phyloP scores from a whole-genome alignment of 2,797 vertebrate genomes.

The Acridotheres tristis region DNA sequence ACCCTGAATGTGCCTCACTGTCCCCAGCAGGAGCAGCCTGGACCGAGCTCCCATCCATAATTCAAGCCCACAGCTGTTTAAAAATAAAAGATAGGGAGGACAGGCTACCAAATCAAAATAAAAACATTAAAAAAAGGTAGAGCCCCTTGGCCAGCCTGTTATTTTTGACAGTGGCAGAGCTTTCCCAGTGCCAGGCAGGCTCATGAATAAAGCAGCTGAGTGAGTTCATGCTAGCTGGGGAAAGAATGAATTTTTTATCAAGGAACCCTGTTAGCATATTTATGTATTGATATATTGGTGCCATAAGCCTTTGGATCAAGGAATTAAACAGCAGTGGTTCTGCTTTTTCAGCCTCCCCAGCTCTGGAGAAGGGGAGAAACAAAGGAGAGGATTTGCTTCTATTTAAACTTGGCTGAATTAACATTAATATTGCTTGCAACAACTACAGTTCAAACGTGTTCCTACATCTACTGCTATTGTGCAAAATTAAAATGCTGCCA shows the following conservation, averaged over 20 bases:
- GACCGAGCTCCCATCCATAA: neutral
- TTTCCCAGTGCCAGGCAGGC: neutral
- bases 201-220: slow-evolving; percentile 48
- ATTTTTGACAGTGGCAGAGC: slow-evolving; percentile 7
- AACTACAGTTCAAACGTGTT: neutral
- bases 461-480: neutral
- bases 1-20: rapidly evolving
- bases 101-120: neutral
- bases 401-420: slow-evolving; percentile 15
- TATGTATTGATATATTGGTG: slow-evolving; percentile 40
- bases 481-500: neutral
- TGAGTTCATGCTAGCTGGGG: neutral
- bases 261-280: slow-evolving; percentile 35
- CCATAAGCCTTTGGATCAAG: neutral
- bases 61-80: neutral
- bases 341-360: neutral
- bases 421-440: neutral
- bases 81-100: neutral
- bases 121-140: neutral
- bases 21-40: neutral
- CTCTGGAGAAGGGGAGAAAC: neutral
- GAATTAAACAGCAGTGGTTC: neutral
- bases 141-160: neutral
- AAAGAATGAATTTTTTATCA: slow-evolving; percentile 59
- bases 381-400: slow-evolving; percentile 7